Evolutionary conservation across 2,113 vertebrate genomes (phyloP), one percentile per base, ranked within the genome.

Genomic region (Desmodus rotundus): DNA sequence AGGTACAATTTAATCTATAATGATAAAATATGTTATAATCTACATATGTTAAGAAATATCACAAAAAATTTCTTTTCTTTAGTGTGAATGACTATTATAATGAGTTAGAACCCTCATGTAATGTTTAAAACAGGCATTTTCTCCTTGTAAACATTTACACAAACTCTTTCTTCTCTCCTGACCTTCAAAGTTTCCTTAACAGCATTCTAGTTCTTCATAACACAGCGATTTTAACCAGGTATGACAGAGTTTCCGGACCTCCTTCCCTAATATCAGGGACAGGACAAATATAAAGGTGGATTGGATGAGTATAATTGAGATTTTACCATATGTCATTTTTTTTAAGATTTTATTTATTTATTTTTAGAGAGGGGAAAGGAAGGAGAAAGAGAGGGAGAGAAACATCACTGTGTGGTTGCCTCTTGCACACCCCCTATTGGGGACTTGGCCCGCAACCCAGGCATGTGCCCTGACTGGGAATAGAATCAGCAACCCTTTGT

Each of bases 51-150:
- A 85, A 94, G 20, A 94, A 93, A 72, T 20, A 61, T 61, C 56
- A 94, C 92, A 72, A 50, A 86, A 92, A 89, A 36, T 70, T 88
- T 81, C 43, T 70, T 94, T 33, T 80, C 2, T 61, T 93, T 86
- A 41, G n/a, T 73, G 5, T 91, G 73, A 92, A 54, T 14, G 24
- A 67, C 38, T 73, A 50, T n/a, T 83, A 28, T 16, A 92, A 92
- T 11, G 17, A 13, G 6, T 63, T 33, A 58, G 52, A 81, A 52
- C 2, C 24, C 26, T 93, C 17, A 15, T 1, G 1, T 41, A 28
- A 77, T 50, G 10, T 70, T 91, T 70, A 2, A 36, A 84, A 67
- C 7, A 9, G 33, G 28, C 8, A 84, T 84, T 93, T 95, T 94
- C 93, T 87, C 56, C 45, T 83, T 67, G 12, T 3, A 26, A 92